phyloP scores from a whole-genome alignment of 2,797 vertebrate species.

The Catamblyrhynchus diadema region DNA sequence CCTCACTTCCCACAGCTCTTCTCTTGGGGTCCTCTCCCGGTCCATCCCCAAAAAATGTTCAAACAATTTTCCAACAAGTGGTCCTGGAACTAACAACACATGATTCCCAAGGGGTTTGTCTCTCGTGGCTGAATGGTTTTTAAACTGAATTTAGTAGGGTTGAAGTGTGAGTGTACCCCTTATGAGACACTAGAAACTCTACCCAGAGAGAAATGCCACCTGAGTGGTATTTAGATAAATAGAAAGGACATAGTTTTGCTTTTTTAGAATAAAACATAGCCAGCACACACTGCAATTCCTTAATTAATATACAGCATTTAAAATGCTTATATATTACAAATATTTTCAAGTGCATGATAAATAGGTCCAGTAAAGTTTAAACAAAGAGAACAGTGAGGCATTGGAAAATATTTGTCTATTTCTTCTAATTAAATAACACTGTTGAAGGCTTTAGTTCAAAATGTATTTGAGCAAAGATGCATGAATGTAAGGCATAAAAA shows the following conservation, averaged over 20 bases:
- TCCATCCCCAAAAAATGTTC: neutral
- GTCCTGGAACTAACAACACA: rapidly evolving
- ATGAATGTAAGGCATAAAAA: neutral
- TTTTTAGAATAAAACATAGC: neutral
- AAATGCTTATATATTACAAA: neutral
- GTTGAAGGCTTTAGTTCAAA: neutral
- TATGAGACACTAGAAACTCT: neutral
- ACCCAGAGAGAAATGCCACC: neutral
- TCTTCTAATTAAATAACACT: neutral
- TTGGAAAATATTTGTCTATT: neutral
- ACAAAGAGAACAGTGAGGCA: neutral
- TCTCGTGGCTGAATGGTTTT: neutral
- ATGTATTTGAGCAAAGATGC: neutral
- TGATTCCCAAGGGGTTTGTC: neutral
- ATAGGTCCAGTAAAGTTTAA: neutral
- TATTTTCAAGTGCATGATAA: neutral
- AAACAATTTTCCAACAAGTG: neutral
- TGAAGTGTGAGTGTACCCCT: neutral
- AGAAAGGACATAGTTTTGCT: neutral
- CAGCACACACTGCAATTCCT: neutral
- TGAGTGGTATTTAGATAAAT: neutral
- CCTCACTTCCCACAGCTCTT: neutral
- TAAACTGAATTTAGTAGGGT: neutral
- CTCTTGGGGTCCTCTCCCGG: neutral
- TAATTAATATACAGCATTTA: neutral